Percentiles rank a stretch among this genome's conserved stretches.
phyloP scores from a whole-genome alignment of 1,140 invertebrate genomes.

The Bacillus rossius region DNA sequence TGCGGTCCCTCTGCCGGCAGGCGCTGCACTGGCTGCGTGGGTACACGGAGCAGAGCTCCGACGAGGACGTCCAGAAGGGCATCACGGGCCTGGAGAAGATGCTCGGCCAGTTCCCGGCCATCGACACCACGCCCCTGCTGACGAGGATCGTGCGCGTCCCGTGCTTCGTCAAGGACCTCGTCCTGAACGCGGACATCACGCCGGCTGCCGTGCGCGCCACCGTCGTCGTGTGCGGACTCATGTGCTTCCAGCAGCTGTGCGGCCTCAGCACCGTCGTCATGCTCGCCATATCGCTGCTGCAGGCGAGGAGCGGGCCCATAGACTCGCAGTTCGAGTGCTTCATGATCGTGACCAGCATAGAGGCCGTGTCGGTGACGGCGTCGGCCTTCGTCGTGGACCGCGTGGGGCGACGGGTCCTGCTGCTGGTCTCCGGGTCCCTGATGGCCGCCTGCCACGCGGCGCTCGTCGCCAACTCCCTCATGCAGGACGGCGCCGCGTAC shows the following conservation, averaged over 20 bases:
- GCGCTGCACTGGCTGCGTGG: no score
- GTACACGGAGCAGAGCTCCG: no score
- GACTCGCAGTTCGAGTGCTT: no score
- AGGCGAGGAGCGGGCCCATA: constrained; percentile 36
- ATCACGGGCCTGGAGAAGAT: no score
- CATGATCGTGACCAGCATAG: constrained; percentile 3
- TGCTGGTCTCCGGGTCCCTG: constrained; percentile 70
- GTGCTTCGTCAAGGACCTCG: no score
- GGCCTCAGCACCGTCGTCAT: constrained; percentile 49
- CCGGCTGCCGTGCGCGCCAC: constrained; percentile 28
- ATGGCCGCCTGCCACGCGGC: constrained; percentile 69
- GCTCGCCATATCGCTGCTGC: constrained; percentile 45
- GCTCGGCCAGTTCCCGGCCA: no score
- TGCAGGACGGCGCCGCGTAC: constrained; percentile 36
- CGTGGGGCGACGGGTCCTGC: constrained; percentile 74
- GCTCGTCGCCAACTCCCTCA: constrained; percentile 70
- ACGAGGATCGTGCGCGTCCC: no score
- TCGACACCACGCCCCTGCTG: no score
- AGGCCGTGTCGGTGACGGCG: constrained; percentile 56
- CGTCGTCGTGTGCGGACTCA: constrained; percentile 38
- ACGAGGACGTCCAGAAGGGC: no score
- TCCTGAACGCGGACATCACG: background rate
- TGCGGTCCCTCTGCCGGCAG: no score
- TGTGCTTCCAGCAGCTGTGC: constrained; percentile 47
- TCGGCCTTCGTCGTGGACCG: constrained; percentile 78